phyloP scores from a whole-genome alignment of 2,888 invertebrate species.

The Atrina japonica region DNA sequence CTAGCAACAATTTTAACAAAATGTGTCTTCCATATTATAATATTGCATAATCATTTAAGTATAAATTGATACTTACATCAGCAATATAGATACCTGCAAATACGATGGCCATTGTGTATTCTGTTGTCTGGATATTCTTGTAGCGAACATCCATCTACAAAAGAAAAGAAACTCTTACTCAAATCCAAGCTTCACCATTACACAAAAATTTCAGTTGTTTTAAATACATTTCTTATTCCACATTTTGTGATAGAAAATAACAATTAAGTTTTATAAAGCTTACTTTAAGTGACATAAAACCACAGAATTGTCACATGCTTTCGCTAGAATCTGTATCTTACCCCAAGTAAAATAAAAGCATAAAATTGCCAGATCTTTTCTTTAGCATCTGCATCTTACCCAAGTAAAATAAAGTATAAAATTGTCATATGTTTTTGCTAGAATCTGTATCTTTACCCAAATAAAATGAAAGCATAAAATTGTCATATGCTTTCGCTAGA shows the following conservation, averaged over 20 bases:
- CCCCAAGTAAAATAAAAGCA: constrained; percentile 20
- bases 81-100: constrained; percentile 23
- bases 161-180: neutral
- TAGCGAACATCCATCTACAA: constrained; percentile 28
- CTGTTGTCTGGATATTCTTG: constrained; percentile 25
- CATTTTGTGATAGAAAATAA: no score
- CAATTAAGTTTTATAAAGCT: no score
- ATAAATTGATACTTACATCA: constrained; percentile 28
- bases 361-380: constrained; percentile 2
- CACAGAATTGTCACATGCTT: constrained; percentile 35
- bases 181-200: no score
- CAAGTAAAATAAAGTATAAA: no score
- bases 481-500: constrained; percentile 32
- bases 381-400: constrained; percentile 6
- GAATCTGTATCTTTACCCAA: constrained; percentile 14
- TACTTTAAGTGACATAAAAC: constrained; percentile 35
- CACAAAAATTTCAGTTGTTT: no score
- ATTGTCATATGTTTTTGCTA: no score
- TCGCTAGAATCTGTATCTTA: no score
- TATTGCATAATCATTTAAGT: no score
- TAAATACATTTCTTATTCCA: no score
- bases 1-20: no score
- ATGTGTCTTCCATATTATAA: no score
- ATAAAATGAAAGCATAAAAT: constrained; percentile 38
- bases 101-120: constrained; percentile 7